These are phyloP conservation scores for Jaculus jaculus DNA, from an alignment of 2,113 vertebrate species.

Conservation along the genomic window DNA sequence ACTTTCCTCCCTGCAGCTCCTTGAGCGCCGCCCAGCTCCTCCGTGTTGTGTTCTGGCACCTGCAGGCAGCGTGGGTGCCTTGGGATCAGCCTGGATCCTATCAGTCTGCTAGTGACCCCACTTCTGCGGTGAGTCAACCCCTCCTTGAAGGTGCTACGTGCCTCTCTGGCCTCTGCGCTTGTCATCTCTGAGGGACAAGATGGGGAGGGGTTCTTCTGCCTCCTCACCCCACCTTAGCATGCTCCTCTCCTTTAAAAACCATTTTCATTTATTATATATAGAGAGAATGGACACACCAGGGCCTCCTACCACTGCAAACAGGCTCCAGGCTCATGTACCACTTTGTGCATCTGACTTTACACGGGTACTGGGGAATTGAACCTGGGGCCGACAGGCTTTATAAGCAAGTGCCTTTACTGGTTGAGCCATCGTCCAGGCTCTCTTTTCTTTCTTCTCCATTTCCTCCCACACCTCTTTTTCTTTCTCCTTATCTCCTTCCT, in stretches of 20 bases:
- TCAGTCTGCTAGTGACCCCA: fast-evolving
- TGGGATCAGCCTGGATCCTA: fast-evolving
- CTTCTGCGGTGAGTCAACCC: neutral
- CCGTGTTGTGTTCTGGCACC: neutral
- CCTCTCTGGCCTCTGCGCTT: neutral
- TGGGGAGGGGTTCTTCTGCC: neutral
- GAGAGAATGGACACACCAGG: too few species aligned
- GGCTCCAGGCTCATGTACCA: too few species aligned
- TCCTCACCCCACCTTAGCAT: fast-evolving
- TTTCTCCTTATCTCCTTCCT: neutral
- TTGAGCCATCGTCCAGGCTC: too few species aligned
- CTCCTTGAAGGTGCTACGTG: fast-evolving
- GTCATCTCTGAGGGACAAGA: neutral
- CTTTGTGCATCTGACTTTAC: too few species aligned
- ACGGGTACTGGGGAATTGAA: too few species aligned
- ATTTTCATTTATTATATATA: too few species aligned
- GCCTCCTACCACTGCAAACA: too few species aligned
- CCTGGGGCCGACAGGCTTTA: too few species aligned
- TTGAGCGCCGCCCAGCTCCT: neutral
- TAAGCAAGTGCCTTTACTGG: too few species aligned
- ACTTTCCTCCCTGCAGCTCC: neutral
- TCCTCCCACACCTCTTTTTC: neutral
- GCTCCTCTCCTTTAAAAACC: too few species aligned
- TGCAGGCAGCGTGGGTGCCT: fast-evolving
- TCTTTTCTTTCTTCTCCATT: too few species aligned